phyloP scores from a whole-genome alignment of 2,797 vertebrate species.

The Hemitrygon akajei region DNA sequence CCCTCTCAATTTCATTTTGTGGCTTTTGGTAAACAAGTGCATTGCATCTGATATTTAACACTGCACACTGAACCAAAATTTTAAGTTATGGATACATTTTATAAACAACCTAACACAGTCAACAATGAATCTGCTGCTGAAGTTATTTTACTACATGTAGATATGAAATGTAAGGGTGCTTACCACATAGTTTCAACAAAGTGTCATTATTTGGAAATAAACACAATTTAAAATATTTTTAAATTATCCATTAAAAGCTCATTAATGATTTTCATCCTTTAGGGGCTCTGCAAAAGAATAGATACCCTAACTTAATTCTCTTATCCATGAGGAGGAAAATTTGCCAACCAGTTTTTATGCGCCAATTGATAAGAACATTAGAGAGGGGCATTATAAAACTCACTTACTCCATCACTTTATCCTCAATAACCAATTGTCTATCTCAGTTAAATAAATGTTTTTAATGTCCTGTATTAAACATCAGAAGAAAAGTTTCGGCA shows the following conservation, averaged over 20 bases:
- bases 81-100: neutral
- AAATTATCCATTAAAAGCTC: conserved; percentile 3
- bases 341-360: neutral
- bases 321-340: neutral
- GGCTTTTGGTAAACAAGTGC: neutral
- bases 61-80: neutral
- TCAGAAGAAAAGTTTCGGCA: no score
- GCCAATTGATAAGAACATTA: neutral
- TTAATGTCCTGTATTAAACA: neutral
- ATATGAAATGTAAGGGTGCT: neutral
- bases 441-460: neutral
- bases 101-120: neutral
- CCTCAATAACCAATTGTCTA: neutral
- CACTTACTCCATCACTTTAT: neutral
- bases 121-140: neutral
- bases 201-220: conserved; percentile 3
- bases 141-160: neutral
- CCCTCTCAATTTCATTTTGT: neutral
- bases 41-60: neutral
- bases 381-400: neutral
- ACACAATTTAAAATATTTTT: neutral
- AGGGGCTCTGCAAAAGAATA: neutral
- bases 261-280: neutral
- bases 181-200: neutral
- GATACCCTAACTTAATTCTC: neutral